Conservation (phyloP, 2,797 vertebrate species). For the Salmo trutta region DNA sequence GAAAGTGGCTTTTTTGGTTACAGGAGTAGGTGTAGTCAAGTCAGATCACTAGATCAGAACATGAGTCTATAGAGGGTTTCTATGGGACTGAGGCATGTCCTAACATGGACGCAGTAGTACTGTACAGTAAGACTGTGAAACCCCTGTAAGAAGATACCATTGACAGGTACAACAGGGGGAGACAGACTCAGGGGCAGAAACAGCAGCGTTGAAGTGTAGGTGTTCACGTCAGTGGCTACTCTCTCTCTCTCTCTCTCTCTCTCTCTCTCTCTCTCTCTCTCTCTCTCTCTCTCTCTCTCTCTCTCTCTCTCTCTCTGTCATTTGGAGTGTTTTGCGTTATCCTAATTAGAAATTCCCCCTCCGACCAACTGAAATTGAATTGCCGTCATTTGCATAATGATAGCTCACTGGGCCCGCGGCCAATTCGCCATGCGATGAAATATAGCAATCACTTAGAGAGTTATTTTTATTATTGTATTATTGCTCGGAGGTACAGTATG, state of each 20-base stretch:
- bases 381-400: slow-evolving; percentile 73
- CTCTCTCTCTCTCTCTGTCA: too few species aligned
- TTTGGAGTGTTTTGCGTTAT: slow-evolving; percentile 58
- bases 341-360: slow-evolving; percentile 78
- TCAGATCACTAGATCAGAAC: neutral
- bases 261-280: too few species aligned
- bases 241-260: neutral
- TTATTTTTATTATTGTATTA: neutral
- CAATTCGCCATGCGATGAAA: slow-evolving; percentile 62
- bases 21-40: neutral
- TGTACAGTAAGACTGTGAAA: neutral
- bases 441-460: slow-evolving; percentile 19
- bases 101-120: neutral
- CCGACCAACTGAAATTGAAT: slow-evolving; percentile 76
- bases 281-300: too few species aligned
- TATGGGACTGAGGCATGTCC: neutral
- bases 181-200: neutral
- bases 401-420: slow-evolving; percentile 69
- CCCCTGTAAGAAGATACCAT: neutral
- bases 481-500: neutral
- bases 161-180: neutral
- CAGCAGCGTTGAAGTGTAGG: slow-evolving; percentile 7
- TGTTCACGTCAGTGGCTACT: neutral
- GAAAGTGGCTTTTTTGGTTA: neutral
- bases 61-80: neutral